Percentiles rank a stretch among this genome's conserved stretches.
Evolutionary conservation across 1,140 invertebrate species (phyloP).

Genomic region (Solen grandis): DNA sequence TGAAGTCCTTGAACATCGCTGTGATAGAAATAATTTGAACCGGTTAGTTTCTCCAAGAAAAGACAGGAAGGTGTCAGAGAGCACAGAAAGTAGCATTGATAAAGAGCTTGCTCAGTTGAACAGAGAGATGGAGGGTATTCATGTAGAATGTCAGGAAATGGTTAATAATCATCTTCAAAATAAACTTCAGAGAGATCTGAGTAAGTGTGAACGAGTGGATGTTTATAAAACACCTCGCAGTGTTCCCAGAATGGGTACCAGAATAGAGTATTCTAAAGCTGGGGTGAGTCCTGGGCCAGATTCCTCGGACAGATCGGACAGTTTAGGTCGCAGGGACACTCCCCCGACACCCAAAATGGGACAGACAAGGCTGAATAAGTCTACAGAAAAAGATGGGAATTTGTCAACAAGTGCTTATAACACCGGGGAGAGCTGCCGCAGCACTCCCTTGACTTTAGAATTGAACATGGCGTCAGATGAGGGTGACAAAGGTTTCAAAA

Average conservation of each 20-base stretch:
- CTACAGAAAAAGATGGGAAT: constrained; percentile 67
- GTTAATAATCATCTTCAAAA: constrained; percentile 70
- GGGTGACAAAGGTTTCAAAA: constrained; percentile 73
- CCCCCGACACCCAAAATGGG: constrained; percentile 60
- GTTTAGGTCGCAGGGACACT: constrained; percentile 58
- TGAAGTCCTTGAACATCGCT: constrained; percentile 73
- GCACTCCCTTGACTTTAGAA: constrained; percentile 85
- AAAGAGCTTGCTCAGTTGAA: constrained; percentile 82
- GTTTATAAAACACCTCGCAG: constrained; percentile 74
- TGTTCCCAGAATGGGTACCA: constrained; percentile 83
- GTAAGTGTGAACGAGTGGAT: constrained; percentile 59
- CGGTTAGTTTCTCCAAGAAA: constrained; percentile 59
- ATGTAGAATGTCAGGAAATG: constrained; percentile 82
- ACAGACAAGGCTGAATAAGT: constrained; percentile 40
- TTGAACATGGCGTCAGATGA: constrained; percentile 81
- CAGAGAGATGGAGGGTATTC: constrained; percentile 83
- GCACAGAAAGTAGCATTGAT: constrained; percentile 79
- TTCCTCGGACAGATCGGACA: constrained; percentile 38
- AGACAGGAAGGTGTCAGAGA: constrained; percentile 76
- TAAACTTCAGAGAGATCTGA: constrained; percentile 60
- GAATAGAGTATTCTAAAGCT: constrained; percentile 79
- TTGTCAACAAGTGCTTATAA: constrained; percentile 86
- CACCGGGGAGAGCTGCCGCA: constrained; percentile 88
- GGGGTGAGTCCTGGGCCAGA: constrained; percentile 43
- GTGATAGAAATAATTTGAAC: constrained; percentile 62